Evolutionary conservation across 2,113 vertebrate genomes (phyloP).

Genomic region (Sander vitreus): DNA sequence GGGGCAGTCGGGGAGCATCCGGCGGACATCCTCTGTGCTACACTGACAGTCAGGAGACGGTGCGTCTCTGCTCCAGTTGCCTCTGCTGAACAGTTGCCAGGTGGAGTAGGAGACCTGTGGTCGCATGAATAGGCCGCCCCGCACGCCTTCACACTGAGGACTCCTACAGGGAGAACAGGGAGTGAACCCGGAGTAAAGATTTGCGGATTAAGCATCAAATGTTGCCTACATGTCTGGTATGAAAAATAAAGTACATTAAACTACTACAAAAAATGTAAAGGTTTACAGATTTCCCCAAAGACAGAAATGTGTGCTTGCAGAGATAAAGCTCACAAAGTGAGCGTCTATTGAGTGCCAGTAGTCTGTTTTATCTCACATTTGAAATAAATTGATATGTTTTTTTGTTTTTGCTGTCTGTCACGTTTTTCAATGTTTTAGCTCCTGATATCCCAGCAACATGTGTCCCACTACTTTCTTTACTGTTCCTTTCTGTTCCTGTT

Average conservation of each 20-base stretch:
- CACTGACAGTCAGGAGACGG: constrained; percentile 88
- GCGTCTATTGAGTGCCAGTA: background rate
- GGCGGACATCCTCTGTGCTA: constrained; percentile 81
- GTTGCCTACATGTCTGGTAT: background rate
- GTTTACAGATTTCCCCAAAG: background rate
- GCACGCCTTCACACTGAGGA: constrained; percentile 56
- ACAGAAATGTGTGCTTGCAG: background rate
- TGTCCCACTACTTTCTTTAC: background rate
- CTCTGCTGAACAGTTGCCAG: constrained; percentile 73
- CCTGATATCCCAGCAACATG: background rate
- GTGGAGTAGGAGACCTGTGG: constrained; percentile 68
- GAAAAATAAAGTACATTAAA: background rate
- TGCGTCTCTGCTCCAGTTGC: constrained; percentile 84
- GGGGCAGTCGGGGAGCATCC: constrained; percentile 90
- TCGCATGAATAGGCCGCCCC: constrained; percentile 57
- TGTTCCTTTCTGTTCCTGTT: background rate
- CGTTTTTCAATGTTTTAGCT: background rate
- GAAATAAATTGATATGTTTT: background rate
- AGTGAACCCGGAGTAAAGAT: background rate
- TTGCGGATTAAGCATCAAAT: background rate
- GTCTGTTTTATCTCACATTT: background rate
- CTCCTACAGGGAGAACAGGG: constrained; percentile 26
- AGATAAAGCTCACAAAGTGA: background rate
- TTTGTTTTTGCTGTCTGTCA: background rate
- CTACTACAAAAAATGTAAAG: background rate